Percentiles rank a stretch among this genome's conserved stretches.
Conservation (phyloP, 2,113 vertebrate genomes). For the Pelmatolapia mariae region DNA sequence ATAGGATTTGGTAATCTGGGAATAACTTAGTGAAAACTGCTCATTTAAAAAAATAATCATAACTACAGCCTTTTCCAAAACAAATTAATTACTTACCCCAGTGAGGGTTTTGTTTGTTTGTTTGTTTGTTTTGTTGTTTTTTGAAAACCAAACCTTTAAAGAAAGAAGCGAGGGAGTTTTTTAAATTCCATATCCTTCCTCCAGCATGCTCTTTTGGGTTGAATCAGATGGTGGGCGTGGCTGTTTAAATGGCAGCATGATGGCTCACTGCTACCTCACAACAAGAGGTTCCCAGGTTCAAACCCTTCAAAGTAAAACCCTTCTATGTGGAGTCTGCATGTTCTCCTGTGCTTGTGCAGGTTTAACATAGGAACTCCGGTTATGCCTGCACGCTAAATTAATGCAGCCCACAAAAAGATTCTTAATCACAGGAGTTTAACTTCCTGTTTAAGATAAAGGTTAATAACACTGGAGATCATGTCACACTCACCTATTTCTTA, state of each 20-base stretch:
- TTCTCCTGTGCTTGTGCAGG: background rate
- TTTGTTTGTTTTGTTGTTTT: background rate
- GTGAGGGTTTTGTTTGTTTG: background rate
- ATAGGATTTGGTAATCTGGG: background rate
- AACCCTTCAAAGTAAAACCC: background rate
- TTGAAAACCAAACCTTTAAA: background rate
- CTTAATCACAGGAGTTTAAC: background rate
- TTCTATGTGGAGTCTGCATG: background rate
- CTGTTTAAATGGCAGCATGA: background rate
- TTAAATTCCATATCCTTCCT: background rate
- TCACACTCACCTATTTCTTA: background rate
- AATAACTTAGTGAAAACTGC: background rate
- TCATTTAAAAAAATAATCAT: background rate
- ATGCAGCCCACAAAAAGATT: background rate
- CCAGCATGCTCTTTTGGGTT: background rate
- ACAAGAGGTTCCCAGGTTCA: background rate
- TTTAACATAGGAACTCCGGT: background rate
- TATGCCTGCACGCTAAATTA: background rate
- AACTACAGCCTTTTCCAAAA: background rate
- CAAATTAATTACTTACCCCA: background rate
- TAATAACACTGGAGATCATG: background rate
- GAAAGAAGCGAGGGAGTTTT: background rate
- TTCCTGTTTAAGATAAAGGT: background rate
- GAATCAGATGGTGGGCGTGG: background rate
- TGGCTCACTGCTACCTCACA: background rate